Evolutionary conservation across 2,113 vertebrate genomes (phyloP).

Genomic region (Pelvicachromis taeniatus): DNA sequence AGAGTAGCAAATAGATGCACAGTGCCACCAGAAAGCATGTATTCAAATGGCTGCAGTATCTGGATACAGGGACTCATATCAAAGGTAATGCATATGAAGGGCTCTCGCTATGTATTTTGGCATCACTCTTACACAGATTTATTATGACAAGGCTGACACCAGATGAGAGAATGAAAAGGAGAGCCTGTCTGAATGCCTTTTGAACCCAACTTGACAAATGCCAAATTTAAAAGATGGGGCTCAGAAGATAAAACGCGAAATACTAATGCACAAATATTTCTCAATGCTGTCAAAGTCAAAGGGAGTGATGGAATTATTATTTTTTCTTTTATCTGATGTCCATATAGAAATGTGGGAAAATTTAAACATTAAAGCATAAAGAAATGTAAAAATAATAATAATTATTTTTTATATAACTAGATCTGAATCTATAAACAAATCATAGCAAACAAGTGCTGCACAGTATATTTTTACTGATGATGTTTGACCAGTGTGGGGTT

Average conservation of each 20-base stretch:
- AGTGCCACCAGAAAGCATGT: not conserved
- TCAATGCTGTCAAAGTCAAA: slow-evolving; percentile 21
- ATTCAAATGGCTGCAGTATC: not conserved
- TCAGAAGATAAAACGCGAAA: slow-evolving; percentile 46
- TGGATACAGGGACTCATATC: not conserved
- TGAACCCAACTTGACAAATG: slow-evolving; percentile 60
- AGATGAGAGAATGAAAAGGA: slow-evolving; percentile 38
- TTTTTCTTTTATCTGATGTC: slow-evolving; percentile 32
- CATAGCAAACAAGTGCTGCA: not conserved
- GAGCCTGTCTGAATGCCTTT: slow-evolving; percentile 44
- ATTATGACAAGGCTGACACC: slow-evolving; percentile 44
- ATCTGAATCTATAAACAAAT: not conserved
- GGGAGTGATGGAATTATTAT: slow-evolving; percentile 29
- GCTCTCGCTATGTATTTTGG: not conserved
- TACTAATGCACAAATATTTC: slow-evolving; percentile 18
- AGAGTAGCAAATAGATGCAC: not conserved
- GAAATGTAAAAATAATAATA: too few species aligned
- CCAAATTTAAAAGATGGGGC: slow-evolving; percentile 41
- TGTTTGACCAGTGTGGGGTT: not conserved
- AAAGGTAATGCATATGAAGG: slow-evolving; percentile 29
- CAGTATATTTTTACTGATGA: accelerated
- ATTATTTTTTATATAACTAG: not conserved
- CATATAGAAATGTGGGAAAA: not conserved
- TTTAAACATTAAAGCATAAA: not conserved
- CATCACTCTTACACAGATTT: slow-evolving; percentile 36